Base-by-base conservation (phyloP, 2,797 vertebrate genomes). In the Smutsia temminckii region DNA sequence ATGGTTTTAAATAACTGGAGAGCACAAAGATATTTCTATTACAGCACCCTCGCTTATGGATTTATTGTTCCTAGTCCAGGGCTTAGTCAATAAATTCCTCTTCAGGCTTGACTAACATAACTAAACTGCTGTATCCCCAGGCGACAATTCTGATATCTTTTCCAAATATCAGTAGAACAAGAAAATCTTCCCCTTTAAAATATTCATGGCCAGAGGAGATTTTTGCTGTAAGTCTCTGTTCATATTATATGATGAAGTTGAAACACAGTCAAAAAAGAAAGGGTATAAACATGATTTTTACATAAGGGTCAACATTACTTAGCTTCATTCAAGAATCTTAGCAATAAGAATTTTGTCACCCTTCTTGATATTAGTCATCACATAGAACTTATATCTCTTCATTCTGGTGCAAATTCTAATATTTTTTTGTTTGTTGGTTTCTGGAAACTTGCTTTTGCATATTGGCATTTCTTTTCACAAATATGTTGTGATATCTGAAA, bases 131-230 rank as follows among this genome's bases (percentile, higher is more conserved):
- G 37, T 80, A 51, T 66, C n/a, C 25, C 25, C 40, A 83, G 10
- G 59, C 64, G 89, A 83, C 42, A 88, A 69, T 85, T 95, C 63
- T 49, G 90, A 59, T 53, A 92, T 14, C 13, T 11, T 92, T 93
- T 91, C n/a, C 46, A 94, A 80, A 75, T 90, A 93, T 78, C 63
- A 40, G n/a, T 71, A 75, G 32, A 59, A 92, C 23, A 94, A 89
- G 46, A 77, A 4, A 27, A 81, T 37, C 78, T 84, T 96, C 63
- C n/a, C 61, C 12, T 53, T 90, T 79, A 93, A 94, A 93, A 83
- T 63, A 93, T 57, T 74, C n/a, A 68, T 78, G 71, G 13, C 27
- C 49, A 46, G 46, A 81, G 72, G 49, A 91, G 59, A 46, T 12
- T 46, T 46, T 46, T 46, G 46, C 46, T 46, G 46, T 46, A 46